phyloP scores from a whole-genome alignment of 2,113 vertebrate species.

The Willisornis vidua region DNA sequence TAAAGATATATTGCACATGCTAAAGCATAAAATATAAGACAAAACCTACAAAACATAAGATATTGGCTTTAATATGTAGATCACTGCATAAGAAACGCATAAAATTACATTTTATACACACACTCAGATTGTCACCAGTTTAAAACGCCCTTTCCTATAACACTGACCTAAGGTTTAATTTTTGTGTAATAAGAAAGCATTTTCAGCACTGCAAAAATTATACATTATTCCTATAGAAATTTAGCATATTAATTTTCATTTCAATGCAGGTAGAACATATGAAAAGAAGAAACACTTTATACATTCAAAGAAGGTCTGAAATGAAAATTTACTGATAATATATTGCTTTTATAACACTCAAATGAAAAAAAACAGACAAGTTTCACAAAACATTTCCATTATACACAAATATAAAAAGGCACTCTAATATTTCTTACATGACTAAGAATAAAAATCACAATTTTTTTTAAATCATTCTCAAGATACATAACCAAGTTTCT shows the following conservation, averaged over 20 bases:
- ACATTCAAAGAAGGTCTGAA: constrained; percentile 76
- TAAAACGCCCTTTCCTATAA: constrained; percentile 78
- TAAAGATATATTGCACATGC: constrained; percentile 86
- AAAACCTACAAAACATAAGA: constrained; percentile 72
- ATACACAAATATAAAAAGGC: constrained; percentile 84
- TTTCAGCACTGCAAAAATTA: constrained; percentile 76
- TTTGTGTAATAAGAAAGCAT: constrained; percentile 76
- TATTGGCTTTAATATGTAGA: constrained; percentile 73
- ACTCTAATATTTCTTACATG: constrained; percentile 78
- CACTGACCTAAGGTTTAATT: constrained; percentile 80
- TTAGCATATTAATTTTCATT: constrained; percentile 72
- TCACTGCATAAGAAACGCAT: constrained; percentile 75
- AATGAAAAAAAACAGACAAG: constrained; percentile 50
- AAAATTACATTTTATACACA: constrained; percentile 76
- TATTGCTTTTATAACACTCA: constrained; percentile 82
- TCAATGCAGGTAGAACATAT: constrained; percentile 73
- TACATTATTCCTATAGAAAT: constrained; percentile 74
- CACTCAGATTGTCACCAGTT: constrained; percentile 85
- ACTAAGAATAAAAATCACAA: constrained; percentile 68
- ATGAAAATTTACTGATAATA: constrained; percentile 75
- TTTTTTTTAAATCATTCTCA: constrained; percentile 49
- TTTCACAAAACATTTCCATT: constrained; percentile 76
- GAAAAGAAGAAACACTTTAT: constrained; percentile 66
- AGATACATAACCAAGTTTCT: constrained; percentile 70
- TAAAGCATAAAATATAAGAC: constrained; percentile 79